These are phyloP conservation scores for Agrochola macilenta DNA, from an alignment of 2,888 invertebrate genomes.

Conservation along the genomic window DNA sequence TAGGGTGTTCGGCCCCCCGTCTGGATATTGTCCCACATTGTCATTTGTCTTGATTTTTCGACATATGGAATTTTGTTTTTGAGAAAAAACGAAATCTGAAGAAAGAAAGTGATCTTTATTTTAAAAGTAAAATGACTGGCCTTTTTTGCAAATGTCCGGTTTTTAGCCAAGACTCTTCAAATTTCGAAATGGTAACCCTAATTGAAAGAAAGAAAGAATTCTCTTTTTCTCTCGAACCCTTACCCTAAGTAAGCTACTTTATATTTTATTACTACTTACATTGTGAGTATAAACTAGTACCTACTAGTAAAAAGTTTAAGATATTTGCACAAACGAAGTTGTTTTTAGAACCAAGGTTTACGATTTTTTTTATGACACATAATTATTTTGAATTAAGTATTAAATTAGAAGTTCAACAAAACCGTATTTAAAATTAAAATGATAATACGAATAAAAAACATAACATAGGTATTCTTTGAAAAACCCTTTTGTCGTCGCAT, in stretches of 20 bases:
- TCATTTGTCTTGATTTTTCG: neutral
- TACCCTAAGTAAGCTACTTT: neutral
- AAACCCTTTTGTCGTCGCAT: neutral
- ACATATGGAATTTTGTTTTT: neutral
- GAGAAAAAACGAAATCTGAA: neutral
- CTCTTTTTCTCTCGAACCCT: neutral
- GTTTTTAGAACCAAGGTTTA: slow-evolving; percentile 11
- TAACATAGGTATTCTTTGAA: too few relatives aligned
- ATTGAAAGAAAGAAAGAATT: neutral
- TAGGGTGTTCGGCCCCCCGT: neutral
- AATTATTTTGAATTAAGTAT: neutral
- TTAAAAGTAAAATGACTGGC: neutral
- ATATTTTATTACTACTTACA: slow-evolving; percentile 2
- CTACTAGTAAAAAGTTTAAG: slow-evolving; percentile 17
- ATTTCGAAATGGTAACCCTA: neutral
- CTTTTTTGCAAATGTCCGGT: neutral
- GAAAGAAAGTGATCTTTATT: neutral
- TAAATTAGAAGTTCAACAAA: slow-evolving; percentile 3
- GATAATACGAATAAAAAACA: neutral
- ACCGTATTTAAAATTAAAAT: neutral
- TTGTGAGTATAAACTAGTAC: neutral
- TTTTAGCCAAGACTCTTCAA: neutral
- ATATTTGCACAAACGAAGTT: slow-evolving; percentile 17
- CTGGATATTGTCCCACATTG: neutral
- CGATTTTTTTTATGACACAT: slow-evolving; percentile 13